Percentiles rank a stretch among this genome's conserved stretches.
Conservation (phyloP, 1,140 invertebrate genomes). For the Caenorhabditis briggsae region DNA sequence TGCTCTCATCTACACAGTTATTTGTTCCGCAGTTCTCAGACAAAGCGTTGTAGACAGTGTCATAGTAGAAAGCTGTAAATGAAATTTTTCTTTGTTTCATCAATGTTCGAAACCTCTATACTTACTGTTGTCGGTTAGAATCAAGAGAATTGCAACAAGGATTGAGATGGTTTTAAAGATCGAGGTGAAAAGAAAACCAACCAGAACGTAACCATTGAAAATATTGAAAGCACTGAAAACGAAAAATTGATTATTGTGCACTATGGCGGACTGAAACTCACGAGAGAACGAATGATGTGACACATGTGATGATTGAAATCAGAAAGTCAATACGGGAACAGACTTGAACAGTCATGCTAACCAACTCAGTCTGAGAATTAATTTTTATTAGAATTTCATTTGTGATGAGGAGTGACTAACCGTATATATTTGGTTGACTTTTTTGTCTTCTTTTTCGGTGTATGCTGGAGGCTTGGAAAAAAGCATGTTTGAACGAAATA, state of each 20-base stretch:
- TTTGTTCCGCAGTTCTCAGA: not conserved
- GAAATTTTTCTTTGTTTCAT: too few relatives aligned
- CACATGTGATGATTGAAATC: not conserved
- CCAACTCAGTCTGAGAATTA: not conserved
- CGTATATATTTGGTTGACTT: too few relatives aligned
- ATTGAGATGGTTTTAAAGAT: constrained; percentile 1
- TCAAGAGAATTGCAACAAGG: not conserved
- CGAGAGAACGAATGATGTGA: not conserved
- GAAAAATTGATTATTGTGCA: not conserved
- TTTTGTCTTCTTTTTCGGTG: not conserved
- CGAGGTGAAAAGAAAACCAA: not conserved
- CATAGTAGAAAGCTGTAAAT: not conserved
- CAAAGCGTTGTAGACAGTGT: not conserved
- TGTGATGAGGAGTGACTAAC: too few relatives aligned
- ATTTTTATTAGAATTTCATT: too few relatives aligned
- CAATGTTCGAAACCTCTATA: not conserved
- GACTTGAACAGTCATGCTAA: not conserved
- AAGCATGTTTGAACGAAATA: too few relatives aligned
- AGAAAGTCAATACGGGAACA: not conserved
- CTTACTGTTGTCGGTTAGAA: not conserved
- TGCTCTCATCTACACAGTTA: not conserved
- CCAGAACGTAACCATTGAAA: not conserved
- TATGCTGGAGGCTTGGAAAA: not conserved
- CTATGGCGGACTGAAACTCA: not conserved
- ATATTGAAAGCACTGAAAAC: not conserved